Evolutionary conservation across 37 sponge, comb jelly and placozoan genomes (phyloP).

Genomic region (Geodia barretti): DNA sequence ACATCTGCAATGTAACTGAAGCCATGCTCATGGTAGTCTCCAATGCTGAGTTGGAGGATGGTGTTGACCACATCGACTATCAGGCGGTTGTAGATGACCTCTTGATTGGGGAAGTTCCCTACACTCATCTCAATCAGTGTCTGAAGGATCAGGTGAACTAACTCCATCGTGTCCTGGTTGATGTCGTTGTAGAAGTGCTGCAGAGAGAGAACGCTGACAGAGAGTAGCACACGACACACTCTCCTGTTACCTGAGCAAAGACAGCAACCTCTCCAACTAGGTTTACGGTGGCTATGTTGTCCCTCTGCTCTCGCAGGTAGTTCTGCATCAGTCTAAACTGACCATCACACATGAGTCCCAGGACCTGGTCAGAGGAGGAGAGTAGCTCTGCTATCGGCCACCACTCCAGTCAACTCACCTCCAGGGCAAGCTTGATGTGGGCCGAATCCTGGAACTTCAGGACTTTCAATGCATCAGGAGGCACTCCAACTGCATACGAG

Average conservation of each 20-base stretch:
- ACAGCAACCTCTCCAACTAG: conserved; percentile 58
- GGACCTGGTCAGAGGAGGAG: too few relatives aligned
- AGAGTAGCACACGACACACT: too few relatives aligned
- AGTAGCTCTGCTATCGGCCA: too few relatives aligned
- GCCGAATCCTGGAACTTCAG: conserved; percentile 27
- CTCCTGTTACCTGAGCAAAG: too few relatives aligned
- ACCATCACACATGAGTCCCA: conserved; percentile 83
- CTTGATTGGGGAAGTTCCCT: conserved; percentile 74
- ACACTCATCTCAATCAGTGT: conserved; percentile 72
- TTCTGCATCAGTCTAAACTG: conserved; percentile 67
- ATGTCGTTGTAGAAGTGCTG: conserved; percentile 66
- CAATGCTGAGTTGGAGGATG: conserved; percentile 37
- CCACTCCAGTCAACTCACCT: too few relatives aligned
- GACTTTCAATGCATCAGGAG: too few relatives aligned
- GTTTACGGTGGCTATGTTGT: conserved; percentile 67
- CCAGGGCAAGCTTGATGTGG: conserved; percentile 45
- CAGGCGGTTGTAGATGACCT: conserved; percentile 58
- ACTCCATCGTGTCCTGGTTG: conserved; percentile 56
- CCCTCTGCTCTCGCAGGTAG: conserved; percentile 67
- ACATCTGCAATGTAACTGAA: background rate
- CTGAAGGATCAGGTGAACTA: conserved; percentile 63
- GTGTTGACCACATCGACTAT: conserved; percentile 65
- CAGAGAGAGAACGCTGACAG: too few relatives aligned
- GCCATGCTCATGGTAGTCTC: background rate
- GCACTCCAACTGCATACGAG: background rate